Conservation (phyloP, 1,140 invertebrate genomes). For the Pinna nobilis region DNA sequence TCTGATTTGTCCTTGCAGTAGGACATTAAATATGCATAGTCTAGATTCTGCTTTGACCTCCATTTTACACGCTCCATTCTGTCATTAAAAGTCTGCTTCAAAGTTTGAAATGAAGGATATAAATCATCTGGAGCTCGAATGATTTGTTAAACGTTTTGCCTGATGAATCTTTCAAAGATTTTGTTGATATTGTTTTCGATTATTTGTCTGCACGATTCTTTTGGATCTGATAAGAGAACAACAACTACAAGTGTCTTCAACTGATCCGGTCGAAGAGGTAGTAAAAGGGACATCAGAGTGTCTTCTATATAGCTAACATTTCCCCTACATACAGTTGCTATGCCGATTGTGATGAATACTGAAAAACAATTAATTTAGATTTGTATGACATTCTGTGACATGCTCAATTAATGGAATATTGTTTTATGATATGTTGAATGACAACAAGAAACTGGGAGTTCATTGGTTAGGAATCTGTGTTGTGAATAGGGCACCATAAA, state of each 20-base stretch:
- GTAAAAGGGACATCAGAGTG: constrained; percentile 57
- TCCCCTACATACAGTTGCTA: no score
- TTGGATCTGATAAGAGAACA: constrained; percentile 53
- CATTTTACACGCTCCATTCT: constrained; percentile 87
- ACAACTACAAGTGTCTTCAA: constrained; percentile 47
- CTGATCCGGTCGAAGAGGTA: constrained; percentile 37
- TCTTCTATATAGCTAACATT: constrained; percentile 50
- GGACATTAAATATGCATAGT: constrained; percentile 95
- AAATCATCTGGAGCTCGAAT: constrained; percentile 86
- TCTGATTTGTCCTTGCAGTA: constrained; percentile 83
- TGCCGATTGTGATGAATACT: no score
- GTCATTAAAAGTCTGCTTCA: constrained; percentile 86
- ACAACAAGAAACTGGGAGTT: no score
- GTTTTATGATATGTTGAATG: no score
- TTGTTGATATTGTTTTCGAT: constrained; percentile 31
- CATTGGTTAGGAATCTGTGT: no score
- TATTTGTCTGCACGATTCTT: constrained; percentile 47
- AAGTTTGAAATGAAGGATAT: constrained; percentile 85
- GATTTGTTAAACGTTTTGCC: constrained; percentile 80
- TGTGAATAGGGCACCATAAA: no score
- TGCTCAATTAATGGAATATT: no score
- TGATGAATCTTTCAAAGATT: constrained; percentile 36
- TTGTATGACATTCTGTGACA: no score
- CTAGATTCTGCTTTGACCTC: constrained; percentile 95
- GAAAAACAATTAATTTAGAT: no score